These are phyloP conservation scores for Hoplostethus mediterraneus DNA, from an alignment of 2,797 vertebrate genomes.

Conservation along the genomic window DNA sequence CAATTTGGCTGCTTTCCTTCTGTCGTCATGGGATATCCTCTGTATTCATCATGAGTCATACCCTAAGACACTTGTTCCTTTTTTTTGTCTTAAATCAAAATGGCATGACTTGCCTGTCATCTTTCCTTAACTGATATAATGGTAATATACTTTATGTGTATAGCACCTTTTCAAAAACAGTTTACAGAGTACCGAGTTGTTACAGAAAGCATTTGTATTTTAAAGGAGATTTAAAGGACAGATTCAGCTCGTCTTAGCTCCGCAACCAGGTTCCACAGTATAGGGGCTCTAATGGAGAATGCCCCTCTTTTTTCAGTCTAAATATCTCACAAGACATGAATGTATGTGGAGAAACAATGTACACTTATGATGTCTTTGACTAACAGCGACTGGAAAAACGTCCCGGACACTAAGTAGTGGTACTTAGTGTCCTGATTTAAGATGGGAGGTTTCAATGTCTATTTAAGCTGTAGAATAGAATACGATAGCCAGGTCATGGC, in stretches of 20 bases:
- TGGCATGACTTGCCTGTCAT: neutral
- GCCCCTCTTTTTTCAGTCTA: no score
- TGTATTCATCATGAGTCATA: conserved; percentile 18
- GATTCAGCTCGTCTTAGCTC: no score
- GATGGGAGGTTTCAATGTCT: no score
- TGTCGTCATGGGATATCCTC: conserved; percentile 31
- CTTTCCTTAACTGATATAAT: neutral
- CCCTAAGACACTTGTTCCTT: conserved; percentile 6
- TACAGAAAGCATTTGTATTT: no score
- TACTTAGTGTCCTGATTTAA: no score
- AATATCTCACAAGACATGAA: neutral
- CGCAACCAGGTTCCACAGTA: no score
- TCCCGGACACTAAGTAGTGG: no score
- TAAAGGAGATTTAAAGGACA: no score
- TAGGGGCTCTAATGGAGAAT: no score
- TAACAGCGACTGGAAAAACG: neutral
- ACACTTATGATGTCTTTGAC: neutral
- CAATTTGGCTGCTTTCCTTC: neutral
- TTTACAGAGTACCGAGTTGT: no score
- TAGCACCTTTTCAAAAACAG: no score
- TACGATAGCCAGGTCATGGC: neutral
- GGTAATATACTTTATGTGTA: no score
- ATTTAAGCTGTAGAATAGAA: neutral
- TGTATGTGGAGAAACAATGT: neutral
- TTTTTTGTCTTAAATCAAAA: conserved; percentile 17